Evolutionary conservation across 1,140 invertebrate genomes (phyloP).

Genomic region (Diachasmimorpha longicaudata): DNA sequence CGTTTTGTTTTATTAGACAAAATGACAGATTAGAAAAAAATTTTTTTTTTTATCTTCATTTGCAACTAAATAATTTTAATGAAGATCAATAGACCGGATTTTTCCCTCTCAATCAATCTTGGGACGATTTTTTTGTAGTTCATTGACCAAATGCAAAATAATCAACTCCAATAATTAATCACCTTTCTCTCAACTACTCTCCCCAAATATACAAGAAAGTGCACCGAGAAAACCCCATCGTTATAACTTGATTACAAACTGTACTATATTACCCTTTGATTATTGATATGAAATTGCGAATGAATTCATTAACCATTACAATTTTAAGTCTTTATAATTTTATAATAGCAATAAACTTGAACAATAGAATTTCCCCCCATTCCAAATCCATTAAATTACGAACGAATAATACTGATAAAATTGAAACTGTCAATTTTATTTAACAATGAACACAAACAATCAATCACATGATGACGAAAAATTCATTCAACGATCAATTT

Average conservation of each 20-base stretch:
- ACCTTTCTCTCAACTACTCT: background rate
- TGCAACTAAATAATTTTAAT: no score
- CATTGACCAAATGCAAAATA: no score
- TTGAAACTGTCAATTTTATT: background rate
- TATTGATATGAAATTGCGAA: conserved; percentile 22
- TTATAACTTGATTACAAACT: conserved; percentile 13
- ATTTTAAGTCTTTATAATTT: background rate
- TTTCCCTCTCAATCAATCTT: no score
- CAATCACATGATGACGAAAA: background rate
- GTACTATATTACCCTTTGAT: conserved; percentile 26
- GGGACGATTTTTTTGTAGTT: no score
- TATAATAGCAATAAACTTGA: conserved; percentile 11
- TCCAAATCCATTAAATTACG: background rate
- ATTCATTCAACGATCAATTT: background rate
- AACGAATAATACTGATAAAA: conserved; percentile 5
- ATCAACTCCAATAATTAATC: background rate
- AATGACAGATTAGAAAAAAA: no score
- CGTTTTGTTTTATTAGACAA: no score
- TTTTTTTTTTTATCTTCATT: no score
- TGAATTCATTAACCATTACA: background rate
- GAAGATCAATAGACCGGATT: no score
- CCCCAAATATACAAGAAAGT: conserved; percentile 15
- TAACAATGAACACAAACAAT: conserved; percentile 5
- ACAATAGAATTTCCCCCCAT: background rate
- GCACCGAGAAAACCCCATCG: conserved; percentile 5